Percentiles rank a stretch among this genome's conserved stretches.
These are phyloP conservation scores for Eulemur albifrons DNA, from an alignment of 2,797 vertebrate species.

Conservation along the genomic window DNA sequence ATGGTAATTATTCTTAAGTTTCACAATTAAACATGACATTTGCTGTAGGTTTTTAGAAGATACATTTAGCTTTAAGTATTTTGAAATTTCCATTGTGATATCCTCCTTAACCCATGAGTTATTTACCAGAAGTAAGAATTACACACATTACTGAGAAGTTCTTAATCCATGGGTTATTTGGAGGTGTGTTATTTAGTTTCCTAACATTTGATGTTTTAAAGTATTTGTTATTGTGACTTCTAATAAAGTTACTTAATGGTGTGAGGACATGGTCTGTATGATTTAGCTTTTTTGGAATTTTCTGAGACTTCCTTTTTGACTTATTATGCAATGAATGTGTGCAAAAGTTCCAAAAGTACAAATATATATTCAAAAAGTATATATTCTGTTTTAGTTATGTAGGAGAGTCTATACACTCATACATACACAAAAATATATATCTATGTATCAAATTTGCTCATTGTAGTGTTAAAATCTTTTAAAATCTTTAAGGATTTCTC, in stretches of 20 bases:
- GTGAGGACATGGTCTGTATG: not conserved
- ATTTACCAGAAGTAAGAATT: slow-evolving; percentile 38
- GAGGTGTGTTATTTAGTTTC: slow-evolving; percentile 1
- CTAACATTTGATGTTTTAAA: slow-evolving; percentile 37
- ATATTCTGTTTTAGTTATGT: not conserved
- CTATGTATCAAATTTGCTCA: not conserved
- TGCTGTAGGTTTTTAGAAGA: slow-evolving; percentile 2
- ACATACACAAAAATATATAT: not conserved
- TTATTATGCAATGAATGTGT: slow-evolving; percentile 19
- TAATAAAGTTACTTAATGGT: not conserved
- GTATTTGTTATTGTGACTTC: slow-evolving; percentile 17
- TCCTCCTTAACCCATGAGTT: not conserved
- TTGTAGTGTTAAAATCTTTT: not conserved
- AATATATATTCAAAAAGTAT: not conserved
- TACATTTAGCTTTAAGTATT: not conserved
- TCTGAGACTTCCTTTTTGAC: slow-evolving; percentile 38
- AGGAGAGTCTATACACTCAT: not conserved
- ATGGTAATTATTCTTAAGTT: slow-evolving; percentile 19
- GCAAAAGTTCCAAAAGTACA: not conserved
- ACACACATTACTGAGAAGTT: not conserved
- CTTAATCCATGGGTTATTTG: slow-evolving; percentile 8
- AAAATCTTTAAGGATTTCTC: not conserved
- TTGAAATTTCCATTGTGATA: slow-evolving; percentile 7
- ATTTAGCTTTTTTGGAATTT: slow-evolving; percentile 31
- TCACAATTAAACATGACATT: not conserved